Conservation (phyloP, 2,113 vertebrate species). For the Dicaeum eximium region DNA sequence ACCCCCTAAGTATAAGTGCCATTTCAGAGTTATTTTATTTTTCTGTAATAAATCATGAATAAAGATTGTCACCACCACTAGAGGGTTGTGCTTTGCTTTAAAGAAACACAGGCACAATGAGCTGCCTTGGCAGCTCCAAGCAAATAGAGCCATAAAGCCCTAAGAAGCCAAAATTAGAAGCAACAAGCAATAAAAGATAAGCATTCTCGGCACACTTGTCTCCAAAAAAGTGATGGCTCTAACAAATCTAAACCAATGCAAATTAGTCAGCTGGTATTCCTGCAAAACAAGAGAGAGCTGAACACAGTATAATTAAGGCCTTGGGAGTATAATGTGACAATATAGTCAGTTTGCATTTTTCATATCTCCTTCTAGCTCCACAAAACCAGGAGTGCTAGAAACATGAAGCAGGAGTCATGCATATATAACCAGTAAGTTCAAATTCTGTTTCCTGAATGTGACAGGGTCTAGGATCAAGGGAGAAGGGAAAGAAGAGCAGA, state of each 20-base stretch:
- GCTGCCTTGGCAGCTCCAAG: neutral
- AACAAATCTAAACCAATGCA: neutral
- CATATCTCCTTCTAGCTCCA: neutral
- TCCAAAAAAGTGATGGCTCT: neutral
- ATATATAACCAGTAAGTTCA: neutral
- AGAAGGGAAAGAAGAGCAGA: neutral
- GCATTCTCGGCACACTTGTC: neutral
- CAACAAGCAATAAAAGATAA: neutral
- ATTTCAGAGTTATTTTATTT: neutral
- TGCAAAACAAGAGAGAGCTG: neutral
- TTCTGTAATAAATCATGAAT: neutral
- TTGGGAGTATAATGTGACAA: neutral
- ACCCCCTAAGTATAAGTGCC: neutral
- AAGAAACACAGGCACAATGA: neutral
- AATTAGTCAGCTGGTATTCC: neutral
- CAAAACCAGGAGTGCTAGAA: neutral
- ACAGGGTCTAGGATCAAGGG: neutral
- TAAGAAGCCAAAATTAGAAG: neutral
- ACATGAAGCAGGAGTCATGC: neutral
- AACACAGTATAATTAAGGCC: neutral
- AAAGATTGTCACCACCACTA: neutral
- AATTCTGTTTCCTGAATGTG: neutral
- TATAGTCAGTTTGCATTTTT: neutral
- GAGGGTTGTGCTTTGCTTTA: neutral
- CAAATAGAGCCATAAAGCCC: neutral